Percentiles rank a stretch among this genome's conserved stretches.
Conservation (phyloP, 2,797 vertebrate genomes). For the Cossypha heuglini region DNA sequence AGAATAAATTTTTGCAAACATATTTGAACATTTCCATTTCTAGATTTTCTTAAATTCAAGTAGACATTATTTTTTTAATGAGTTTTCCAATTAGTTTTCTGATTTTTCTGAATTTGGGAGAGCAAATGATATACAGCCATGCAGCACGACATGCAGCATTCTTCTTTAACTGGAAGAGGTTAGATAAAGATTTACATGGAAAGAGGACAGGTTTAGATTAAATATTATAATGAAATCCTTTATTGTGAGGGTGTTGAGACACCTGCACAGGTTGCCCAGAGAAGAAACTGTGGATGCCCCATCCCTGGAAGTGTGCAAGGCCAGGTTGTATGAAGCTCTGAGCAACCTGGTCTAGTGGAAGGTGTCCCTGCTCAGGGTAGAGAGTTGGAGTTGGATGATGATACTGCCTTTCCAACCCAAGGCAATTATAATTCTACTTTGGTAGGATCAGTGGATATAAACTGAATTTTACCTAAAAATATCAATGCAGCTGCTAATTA, state of each 20-base stretch:
- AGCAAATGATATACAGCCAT: neutral
- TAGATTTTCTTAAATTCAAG: neutral
- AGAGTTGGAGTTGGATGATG: neutral
- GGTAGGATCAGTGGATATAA: neutral
- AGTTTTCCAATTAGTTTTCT: neutral
- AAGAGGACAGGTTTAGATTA: neutral
- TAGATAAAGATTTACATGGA: neutral
- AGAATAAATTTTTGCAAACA: neutral
- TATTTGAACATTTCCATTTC: neutral
- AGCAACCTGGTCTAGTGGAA: neutral
- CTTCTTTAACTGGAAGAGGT: neutral
- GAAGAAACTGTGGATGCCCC: neutral
- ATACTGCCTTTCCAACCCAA: neutral
- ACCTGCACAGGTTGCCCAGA: neutral
- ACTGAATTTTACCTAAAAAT: neutral
- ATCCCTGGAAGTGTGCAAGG: neutral
- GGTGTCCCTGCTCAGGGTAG: neutral
- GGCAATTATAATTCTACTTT: neutral
- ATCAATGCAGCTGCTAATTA: neutral
- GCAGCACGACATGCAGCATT: neutral
- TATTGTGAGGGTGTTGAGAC: neutral
- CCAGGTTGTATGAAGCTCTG: neutral
- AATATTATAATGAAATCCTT: neutral
- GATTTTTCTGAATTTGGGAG: neutral
- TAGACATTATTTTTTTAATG: neutral